These are phyloP conservation scores for Ficedula albicollis DNA, from an alignment of 2,797 vertebrate genomes.

Conservation along the genomic window DNA sequence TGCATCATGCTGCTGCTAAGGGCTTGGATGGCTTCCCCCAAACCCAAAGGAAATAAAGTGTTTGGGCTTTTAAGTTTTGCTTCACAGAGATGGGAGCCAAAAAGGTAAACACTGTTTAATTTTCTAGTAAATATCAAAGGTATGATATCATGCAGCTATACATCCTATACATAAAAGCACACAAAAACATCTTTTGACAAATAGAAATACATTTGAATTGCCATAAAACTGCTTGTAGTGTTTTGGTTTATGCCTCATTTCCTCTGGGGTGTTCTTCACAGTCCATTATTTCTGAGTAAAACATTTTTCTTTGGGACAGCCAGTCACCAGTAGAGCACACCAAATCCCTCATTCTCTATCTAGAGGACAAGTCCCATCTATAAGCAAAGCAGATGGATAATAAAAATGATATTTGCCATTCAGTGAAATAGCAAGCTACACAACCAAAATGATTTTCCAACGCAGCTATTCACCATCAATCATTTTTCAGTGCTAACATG, in stretches of 20 bases:
- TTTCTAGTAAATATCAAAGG: neutral
- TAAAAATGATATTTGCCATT: neutral
- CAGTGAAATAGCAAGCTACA: neutral
- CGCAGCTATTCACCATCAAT: neutral
- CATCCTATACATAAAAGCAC: neutral
- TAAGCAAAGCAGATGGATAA: neutral
- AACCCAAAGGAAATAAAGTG: neutral
- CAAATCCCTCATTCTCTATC: slow-evolving; percentile 5
- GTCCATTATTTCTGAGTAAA: slow-evolving; percentile 22
- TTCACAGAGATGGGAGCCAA: neutral
- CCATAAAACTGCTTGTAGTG: neutral
- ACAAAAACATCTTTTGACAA: neutral
- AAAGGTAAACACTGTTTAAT: neutral
- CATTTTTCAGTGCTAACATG: neutral
- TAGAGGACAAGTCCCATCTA: neutral
- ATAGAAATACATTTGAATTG: neutral
- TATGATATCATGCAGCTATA: neutral
- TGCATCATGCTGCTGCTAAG: neutral
- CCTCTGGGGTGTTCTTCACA: neutral
- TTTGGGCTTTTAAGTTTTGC: neutral
- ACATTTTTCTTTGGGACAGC: neutral
- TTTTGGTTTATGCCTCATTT: slow-evolving; percentile 32
- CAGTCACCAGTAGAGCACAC: neutral
- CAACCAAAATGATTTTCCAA: neutral
- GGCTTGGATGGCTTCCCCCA: neutral